These are phyloP conservation scores for Monopterus albus DNA, from an alignment of 2,113 vertebrate species.

Conservation along the genomic window DNA sequence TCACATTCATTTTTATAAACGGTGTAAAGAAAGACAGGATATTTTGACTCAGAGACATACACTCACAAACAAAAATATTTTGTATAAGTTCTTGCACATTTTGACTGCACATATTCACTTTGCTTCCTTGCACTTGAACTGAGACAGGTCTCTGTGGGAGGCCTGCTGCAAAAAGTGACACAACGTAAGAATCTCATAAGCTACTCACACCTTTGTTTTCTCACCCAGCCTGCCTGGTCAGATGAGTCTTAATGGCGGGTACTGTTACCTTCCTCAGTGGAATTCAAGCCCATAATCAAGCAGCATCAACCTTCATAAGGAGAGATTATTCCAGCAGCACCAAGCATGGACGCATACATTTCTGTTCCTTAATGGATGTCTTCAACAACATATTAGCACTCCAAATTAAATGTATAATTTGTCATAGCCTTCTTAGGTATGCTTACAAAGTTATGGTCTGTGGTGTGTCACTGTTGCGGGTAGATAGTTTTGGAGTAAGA, in stretches of 20 bases:
- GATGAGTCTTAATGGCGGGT: constrained; percentile 49
- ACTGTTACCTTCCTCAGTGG: constrained; percentile 63
- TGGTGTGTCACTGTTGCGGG: background rate
- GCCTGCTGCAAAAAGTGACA: constrained; percentile 77
- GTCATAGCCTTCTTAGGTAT: background rate
- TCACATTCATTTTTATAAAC: constrained; percentile 48
- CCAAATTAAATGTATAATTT: background rate
- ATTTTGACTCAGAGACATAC: constrained; percentile 31
- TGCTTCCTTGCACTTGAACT: constrained; percentile 38
- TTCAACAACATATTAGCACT: constrained; percentile 2
- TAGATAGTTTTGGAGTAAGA: too few species aligned
- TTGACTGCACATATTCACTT: constrained; percentile 24
- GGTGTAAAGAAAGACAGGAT: constrained; percentile 28
- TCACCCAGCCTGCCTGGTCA: constrained; percentile 56
- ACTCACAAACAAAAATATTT: constrained; percentile 48
- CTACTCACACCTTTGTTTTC: constrained; percentile 61
- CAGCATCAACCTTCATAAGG: constrained; percentile 48
- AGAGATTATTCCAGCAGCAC: constrained; percentile 32
- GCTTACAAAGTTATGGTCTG: constrained; percentile 6
- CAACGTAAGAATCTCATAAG: constrained; percentile 63
- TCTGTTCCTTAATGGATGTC: background rate
- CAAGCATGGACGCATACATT: background rate
- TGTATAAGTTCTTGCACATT: constrained; percentile 13
- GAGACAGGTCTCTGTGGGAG: constrained; percentile 65
- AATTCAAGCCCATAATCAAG: constrained; percentile 70